These are phyloP conservation scores for Heliothis virescens DNA, from an alignment of 1,140 invertebrate genomes.

Conservation along the genomic window DNA sequence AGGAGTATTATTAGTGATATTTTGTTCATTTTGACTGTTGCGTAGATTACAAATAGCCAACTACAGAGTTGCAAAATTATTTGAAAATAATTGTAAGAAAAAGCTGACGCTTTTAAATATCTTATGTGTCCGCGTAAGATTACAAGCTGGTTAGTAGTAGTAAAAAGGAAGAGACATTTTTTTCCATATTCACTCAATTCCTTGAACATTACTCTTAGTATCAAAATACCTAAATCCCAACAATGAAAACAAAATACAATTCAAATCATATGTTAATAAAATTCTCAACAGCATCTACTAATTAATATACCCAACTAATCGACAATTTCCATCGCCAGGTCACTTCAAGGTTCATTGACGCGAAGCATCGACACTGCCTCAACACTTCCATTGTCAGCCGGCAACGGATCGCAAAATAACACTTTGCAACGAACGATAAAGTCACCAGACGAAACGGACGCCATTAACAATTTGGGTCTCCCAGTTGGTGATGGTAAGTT, in stretches of 20 bases:
- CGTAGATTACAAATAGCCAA: too few species aligned
- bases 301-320: not conserved
- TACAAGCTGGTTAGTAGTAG: too few species aligned
- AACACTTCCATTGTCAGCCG: slow-evolving; percentile 79
- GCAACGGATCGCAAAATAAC: slow-evolving; percentile 86
- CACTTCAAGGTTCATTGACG: slow-evolving; percentile 80
- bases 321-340: slow-evolving; percentile 59
- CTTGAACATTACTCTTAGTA: not conserved
- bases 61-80: too few species aligned
- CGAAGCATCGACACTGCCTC: slow-evolving; percentile 82
- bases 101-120: too few species aligned
- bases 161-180: too few species aligned
- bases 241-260: not conserved
- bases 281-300: slow-evolving; percentile 6
- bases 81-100: too few species aligned
- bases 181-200: not conserved
- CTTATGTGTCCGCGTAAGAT: too few species aligned
- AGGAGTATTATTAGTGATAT: too few species aligned
- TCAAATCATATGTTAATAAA: slow-evolving; percentile 13
- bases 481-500: slow-evolving; percentile 71
- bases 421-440: slow-evolving; percentile 87
- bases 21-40: too few species aligned
- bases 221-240: not conserved
- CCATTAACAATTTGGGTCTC: slow-evolving; percentile 79
- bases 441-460: slow-evolving; percentile 71